Evolutionary conservation across 2,113 vertebrate genomes (phyloP).

Genomic region (Esox niger): DNA sequence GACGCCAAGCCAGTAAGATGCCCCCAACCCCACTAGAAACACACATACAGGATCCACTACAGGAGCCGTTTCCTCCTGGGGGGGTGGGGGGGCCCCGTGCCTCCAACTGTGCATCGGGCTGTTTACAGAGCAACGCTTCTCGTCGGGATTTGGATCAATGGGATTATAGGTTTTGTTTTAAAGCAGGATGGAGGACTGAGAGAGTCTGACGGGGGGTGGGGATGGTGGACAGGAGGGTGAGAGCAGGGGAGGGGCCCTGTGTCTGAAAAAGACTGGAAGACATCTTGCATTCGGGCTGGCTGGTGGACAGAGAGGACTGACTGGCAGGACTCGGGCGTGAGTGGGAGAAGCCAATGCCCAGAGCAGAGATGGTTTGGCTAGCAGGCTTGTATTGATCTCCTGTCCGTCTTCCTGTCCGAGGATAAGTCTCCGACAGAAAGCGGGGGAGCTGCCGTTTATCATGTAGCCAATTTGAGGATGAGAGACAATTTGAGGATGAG

Average conservation of each 20-base stretch:
- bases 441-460: slow-evolving; percentile 54
- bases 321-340: neutral
- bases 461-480: slow-evolving; percentile 49
- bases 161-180: slow-evolving; percentile 72
- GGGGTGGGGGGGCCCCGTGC: slow-evolving; percentile 36
- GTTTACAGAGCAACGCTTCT: slow-evolving; percentile 70
- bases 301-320: neutral
- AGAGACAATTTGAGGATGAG: slow-evolving; percentile 51
- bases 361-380: slow-evolving; percentile 25
- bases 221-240: slow-evolving; percentile 26
- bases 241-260: neutral
- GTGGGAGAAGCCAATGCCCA: neutral
- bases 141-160: slow-evolving; percentile 72
- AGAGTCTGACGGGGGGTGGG: too few relatives aligned
- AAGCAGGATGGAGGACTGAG: slow-evolving; percentile 47
- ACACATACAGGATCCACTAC: slow-evolving; percentile 14
- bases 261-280: neutral
- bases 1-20: slow-evolving; percentile 59
- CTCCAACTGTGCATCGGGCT: slow-evolving; percentile 66
- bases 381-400: slow-evolving; percentile 60
- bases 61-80: slow-evolving; percentile 16
- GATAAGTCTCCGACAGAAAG: slow-evolving; percentile 58
- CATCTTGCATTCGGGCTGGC: neutral
- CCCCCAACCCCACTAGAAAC: slow-evolving; percentile 11
- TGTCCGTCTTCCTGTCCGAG: slow-evolving; percentile 56